Evolutionary conservation across 2,888 invertebrate genomes (phyloP).

Genomic region (Ceramica pisi): DNA sequence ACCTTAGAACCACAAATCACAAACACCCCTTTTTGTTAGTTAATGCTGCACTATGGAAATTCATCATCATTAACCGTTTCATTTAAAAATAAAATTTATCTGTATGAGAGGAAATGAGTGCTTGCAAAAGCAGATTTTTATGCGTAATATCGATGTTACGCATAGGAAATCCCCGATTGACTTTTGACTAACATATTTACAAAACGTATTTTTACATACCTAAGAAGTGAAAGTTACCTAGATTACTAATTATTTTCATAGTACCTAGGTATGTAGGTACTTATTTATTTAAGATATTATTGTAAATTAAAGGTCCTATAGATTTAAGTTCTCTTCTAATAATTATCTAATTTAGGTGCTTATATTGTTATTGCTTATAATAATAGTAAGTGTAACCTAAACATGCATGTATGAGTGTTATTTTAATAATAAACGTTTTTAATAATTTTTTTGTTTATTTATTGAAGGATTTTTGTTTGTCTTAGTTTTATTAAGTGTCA

Average conservation of each 20-base stretch:
- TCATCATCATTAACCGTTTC: conserved; percentile 35
- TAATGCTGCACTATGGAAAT: conserved; percentile 18
- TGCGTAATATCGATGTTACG: conserved; percentile 78
- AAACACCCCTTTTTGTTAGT: background rate
- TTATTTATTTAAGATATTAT: conserved; percentile 3
- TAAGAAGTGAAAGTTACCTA: background rate
- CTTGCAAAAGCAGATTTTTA: conserved; percentile 74
- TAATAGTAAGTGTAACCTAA: conserved; percentile 83
- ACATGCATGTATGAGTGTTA: conserved; percentile 75
- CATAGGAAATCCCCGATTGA: conserved; percentile 73
- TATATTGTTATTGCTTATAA: conserved; percentile 85
- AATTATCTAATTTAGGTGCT: conserved; percentile 63
- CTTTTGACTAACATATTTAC: conserved; percentile 20
- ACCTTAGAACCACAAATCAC: conserved; percentile 16
- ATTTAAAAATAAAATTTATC: conserved; percentile 12
- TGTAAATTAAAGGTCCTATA: background rate
- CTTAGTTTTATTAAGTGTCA: background rate
- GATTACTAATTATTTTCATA: conserved; percentile 10
- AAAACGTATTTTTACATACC: conserved; percentile 12
- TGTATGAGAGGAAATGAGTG: conserved; percentile 45
- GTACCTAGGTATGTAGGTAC: background rate
- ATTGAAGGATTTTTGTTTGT: background rate
- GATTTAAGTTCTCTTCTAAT: conserved; percentile 42
- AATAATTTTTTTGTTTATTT: conserved; percentile 14
- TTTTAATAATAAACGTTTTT: conserved; percentile 52